These are phyloP conservation scores for Diaphora mendica DNA, from an alignment of 2,888 invertebrate genomes.

Conservation along the genomic window DNA sequence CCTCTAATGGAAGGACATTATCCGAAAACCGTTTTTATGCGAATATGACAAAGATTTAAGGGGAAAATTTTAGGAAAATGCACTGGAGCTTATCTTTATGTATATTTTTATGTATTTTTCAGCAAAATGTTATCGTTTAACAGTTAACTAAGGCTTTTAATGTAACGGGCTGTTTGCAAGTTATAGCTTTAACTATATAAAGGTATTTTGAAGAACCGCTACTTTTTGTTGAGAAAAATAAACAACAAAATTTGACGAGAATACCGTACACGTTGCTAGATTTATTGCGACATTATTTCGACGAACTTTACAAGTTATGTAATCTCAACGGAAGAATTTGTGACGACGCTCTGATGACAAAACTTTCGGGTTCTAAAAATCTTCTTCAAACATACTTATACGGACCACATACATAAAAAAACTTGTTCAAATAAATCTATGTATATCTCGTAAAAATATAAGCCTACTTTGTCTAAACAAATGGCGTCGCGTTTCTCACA, in stretches of 20 bases:
- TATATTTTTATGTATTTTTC: conserved; percentile 77
- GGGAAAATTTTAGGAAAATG: conserved; percentile 69
- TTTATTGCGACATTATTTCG: conserved; percentile 66
- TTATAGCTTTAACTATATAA: conserved; percentile 70
- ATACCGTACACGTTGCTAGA: conserved; percentile 61
- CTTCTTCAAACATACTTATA: conserved; percentile 53
- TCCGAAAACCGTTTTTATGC: conserved; percentile 76
- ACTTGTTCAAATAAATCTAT: conserved; percentile 57
- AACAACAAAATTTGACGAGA: conserved; percentile 65
- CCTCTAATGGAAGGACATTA: conserved; percentile 78
- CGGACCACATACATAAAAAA: conserved; percentile 45
- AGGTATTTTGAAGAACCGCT: conserved; percentile 69
- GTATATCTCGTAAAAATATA: conserved; percentile 54
- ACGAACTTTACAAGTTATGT: conserved; percentile 62
- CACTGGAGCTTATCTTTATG: conserved; percentile 78
- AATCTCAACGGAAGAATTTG: conserved; percentile 62
- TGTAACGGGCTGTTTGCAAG: conserved; percentile 61
- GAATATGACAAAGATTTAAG: conserved; percentile 76
- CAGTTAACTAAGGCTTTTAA: conserved; percentile 70
- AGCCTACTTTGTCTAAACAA: conserved; percentile 69
- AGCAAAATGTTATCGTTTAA: conserved; percentile 73
- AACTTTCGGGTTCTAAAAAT: conserved; percentile 57
- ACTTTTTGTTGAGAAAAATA: conserved; percentile 63
- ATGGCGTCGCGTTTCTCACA: conserved; percentile 71
- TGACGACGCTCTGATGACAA: conserved; percentile 55